phyloP scores from a whole-genome alignment of 2,888 invertebrate genomes.

The Fabriciana adippe region DNA sequence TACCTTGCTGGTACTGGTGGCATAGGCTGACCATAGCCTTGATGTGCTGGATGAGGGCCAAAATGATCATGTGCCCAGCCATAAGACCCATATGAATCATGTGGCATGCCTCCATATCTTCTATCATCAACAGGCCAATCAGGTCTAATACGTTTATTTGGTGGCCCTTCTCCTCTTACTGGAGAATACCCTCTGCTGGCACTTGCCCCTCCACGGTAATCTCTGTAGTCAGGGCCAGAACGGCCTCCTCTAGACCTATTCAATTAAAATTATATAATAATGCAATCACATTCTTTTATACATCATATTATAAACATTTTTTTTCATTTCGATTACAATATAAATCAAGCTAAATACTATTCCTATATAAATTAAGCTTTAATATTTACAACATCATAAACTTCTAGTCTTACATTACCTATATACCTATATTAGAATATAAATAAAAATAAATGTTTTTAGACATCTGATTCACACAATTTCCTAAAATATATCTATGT shows the following conservation, averaged over 20 bases:
- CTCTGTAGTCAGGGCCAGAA: slow-evolving; percentile 89
- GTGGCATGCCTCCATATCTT: slow-evolving; percentile 78
- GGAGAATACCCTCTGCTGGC: slow-evolving; percentile 89
- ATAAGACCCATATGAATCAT: slow-evolving; percentile 80
- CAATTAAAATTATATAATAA: slow-evolving; percentile 9
- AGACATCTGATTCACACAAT: too few species aligned
- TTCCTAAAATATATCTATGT: too few species aligned
- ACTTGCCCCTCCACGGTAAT: slow-evolving; percentile 87
- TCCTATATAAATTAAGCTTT: too few species aligned
- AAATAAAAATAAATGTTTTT: too few species aligned
- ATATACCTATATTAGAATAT: too few species aligned
- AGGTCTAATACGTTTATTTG: slow-evolving; percentile 88
- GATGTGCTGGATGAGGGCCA: slow-evolving; percentile 83
- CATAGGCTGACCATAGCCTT: slow-evolving; percentile 83
- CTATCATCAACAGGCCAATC: slow-evolving; percentile 85
- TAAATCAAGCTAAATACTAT: too few species aligned
- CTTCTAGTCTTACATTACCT: too few species aligned
- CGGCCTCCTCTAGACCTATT: slow-evolving; percentile 83
- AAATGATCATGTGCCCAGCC: slow-evolving; percentile 80
- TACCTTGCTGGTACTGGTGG: slow-evolving; percentile 77
- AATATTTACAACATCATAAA: too few species aligned
- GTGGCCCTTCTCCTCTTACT: slow-evolving; percentile 88
- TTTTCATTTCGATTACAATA: too few species aligned
- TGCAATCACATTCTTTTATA: too few species aligned
- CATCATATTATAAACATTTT: too few species aligned